A percentile compares a stretch with the other conserved stretches of the same genome.
phyloP scores from a whole-genome alignment of 2,797 vertebrate species.

The Coilia nasus region DNA sequence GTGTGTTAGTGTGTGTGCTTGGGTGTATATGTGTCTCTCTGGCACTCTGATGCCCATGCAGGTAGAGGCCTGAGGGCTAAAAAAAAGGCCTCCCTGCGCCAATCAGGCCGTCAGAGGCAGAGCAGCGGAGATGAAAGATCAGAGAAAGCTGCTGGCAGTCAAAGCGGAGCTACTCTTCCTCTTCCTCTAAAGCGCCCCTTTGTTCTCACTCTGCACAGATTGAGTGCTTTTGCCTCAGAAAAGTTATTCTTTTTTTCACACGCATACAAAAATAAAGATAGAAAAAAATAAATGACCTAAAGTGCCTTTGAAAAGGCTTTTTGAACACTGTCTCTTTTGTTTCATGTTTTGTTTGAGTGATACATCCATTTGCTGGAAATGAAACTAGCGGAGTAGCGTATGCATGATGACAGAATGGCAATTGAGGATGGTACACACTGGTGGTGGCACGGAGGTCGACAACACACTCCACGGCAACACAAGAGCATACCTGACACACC shows the following conservation, averaged over 20 bases:
- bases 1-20: no score
- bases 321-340: conserved; percentile 24
- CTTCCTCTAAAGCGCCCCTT: conserved; percentile 64
- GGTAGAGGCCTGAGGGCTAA: background rate
- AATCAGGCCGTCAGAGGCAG: background rate
- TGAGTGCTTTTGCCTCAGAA: conserved; percentile 14
- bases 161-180: conserved; percentile 62
- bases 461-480: background rate
- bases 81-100: background rate
- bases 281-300: background rate
- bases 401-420: background rate
- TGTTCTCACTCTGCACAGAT: conserved; percentile 60
- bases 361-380: conserved; percentile 12
- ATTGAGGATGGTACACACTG: background rate
- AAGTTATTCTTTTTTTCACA: background rate
- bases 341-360: conserved; percentile 39
- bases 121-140: conserved; percentile 65
- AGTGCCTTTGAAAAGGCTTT: background rate
- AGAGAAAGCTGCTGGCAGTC: conserved; percentile 62
- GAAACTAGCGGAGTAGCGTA: background rate
- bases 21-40: no score
- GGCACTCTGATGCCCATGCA: background rate
- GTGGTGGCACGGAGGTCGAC: background rate
- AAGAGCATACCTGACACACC: background rate
- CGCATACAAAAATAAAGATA: no score